Evolutionary conservation across 2,113 vertebrate species (phyloP), one percentile per base, ranked within the genome.

Genomic region (Myodes glareolus): DNA sequence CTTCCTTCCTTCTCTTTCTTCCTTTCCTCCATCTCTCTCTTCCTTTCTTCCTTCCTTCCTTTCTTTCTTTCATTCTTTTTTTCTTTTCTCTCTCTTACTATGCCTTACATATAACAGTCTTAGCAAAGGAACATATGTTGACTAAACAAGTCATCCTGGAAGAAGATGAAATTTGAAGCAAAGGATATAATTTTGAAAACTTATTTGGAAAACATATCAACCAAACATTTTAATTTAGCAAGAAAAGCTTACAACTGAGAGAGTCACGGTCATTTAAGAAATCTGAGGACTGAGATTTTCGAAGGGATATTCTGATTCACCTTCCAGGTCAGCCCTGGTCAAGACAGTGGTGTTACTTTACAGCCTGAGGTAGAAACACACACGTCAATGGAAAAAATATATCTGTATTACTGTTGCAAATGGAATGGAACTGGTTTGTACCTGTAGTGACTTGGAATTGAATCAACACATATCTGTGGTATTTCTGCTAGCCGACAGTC

Each of bases 301-400:
- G n/a, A 68, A 58, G 33, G 42, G 16, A 73, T 63, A 87, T 73
- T 94, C 50, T 95, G 31, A 45, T 94, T 90, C 9, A 55, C 47
- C 45, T 73, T 92, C 47, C 73, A 93, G 67, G 47, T 93, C 55
- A 82, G 63, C 27, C 70, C 36, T 92, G 68, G 61, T 68, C 91
- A 96, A 94, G 39, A 81, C 19, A 82, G 1, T 82, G 29, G 13
- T 80, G 12, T n/a, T 84, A 10, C 89, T 92, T 94, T 92, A 45
- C 47, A 92, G 52, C 58, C 92, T 67, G 52, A 96, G 91, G 58
- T 85, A 90, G 73, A 96, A 88, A 58, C n/a, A 21, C 19, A 12
- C 70, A n/a, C 11, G 81, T 6, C 52, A 25, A 23, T 52, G 42
- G 76, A 61, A 90, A 90, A 91, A 86, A 55, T 58, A 14, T 90